Conservation (phyloP, 2,113 vertebrate genomes). For the Orcinus orca region DNA sequence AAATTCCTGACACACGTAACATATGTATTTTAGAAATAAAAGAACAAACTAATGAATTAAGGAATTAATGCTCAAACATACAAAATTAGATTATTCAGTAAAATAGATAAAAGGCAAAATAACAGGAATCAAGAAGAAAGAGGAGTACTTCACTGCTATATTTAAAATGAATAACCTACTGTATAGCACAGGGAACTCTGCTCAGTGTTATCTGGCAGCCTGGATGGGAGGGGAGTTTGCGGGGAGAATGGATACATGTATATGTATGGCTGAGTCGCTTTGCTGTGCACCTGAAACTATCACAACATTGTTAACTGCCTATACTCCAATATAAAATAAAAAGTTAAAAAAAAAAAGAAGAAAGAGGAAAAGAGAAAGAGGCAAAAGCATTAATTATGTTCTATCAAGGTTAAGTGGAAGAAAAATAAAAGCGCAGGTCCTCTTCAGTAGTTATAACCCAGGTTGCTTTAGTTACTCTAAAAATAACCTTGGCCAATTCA, state of each 20-base stretch:
- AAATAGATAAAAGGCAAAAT: conserved; percentile 32
- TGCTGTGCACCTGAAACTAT: no score
- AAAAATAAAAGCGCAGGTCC: neutral
- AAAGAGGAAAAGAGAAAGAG: neutral
- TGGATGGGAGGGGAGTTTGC: no score
- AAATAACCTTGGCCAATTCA: neutral
- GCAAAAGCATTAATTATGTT: neutral
- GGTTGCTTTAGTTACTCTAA: neutral
- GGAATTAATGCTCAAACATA: neutral
- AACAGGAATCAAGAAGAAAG: neutral
- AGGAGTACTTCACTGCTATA: no score
- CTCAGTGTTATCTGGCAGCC: no score
- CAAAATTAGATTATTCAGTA: neutral
- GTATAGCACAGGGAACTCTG: no score
- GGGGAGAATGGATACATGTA: no score
- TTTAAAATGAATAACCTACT: no score
- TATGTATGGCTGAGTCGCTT: no score
- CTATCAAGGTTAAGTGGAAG: neutral
- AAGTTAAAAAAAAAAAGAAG: neutral
- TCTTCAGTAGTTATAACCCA: neutral
- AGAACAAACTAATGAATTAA: neutral
- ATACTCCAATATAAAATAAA: no score
- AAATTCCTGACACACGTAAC: neutral
- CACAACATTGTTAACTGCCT: no score
- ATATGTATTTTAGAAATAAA: neutral